Percentiles rank a stretch among this genome's conserved stretches.
Conservation (phyloP, 1,140 invertebrate genomes). For the Portunus trituberculatus region DNA sequence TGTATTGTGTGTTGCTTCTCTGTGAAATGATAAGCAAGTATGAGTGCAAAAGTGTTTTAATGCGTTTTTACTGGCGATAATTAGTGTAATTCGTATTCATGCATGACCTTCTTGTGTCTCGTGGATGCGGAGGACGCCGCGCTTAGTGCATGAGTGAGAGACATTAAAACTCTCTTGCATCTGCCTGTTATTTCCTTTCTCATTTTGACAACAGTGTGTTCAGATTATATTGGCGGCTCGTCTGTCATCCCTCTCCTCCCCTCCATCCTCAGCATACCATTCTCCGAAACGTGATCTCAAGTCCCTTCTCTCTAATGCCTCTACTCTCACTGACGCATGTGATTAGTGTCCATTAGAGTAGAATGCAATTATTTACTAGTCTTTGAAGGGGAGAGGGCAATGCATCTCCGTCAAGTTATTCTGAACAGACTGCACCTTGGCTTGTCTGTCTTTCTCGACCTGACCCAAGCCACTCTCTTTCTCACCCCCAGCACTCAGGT, state of each 20-base stretch:
- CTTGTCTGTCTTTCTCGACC: slow-evolving; percentile 4
- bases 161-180: neutral
- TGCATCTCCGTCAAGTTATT: neutral
- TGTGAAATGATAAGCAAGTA: too few species aligned
- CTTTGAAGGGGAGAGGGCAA: neutral
- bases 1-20: too few species aligned
- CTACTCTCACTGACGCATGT: neutral
- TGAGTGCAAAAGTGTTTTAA: too few species aligned
- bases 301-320: neutral
- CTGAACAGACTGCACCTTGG: neutral
- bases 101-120: neutral
- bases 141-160: neutral
- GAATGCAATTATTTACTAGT: neutral
- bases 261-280: neutral
- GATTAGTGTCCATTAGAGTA: neutral
- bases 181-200: slow-evolving; percentile 13
- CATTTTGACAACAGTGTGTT: neutral
- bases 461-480: neutral
- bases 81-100: neutral
- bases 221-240: neutral
- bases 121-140: neutral
- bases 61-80: too few species aligned
- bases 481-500: slow-evolving; percentile 43
- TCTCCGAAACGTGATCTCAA: neutral
- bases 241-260: neutral